phyloP scores from a whole-genome alignment of 1,140 invertebrate genomes.

The Rhyacophila brunnea region DNA sequence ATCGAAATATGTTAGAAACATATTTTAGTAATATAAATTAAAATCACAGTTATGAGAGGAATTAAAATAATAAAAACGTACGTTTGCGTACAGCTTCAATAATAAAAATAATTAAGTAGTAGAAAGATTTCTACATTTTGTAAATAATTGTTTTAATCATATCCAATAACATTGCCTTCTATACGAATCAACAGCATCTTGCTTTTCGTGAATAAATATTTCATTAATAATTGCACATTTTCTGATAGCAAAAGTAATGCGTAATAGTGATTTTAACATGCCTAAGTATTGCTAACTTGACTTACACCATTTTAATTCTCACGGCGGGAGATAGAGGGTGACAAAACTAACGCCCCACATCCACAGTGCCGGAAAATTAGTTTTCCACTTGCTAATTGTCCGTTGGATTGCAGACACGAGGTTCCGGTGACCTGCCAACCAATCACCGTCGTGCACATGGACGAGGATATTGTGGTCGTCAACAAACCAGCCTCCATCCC shows the following conservation, averaged over 20 bases:
- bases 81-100: too few species aligned
- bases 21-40: too few species aligned
- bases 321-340: neutral
- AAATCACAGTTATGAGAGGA: too few species aligned
- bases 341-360: neutral
- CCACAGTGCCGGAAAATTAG: neutral
- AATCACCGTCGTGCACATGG: constrained; percentile 94
- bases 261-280: too few species aligned
- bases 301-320: neutral
- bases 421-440: constrained; percentile 91
- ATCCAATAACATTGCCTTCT: neutral
- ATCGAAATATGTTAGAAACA: too few species aligned
- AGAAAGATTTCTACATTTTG: too few species aligned
- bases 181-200: neutral
- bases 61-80: too few species aligned
- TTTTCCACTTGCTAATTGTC: constrained; percentile 27
- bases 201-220: neutral
- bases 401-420: constrained; percentile 86
- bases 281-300: too few species aligned
- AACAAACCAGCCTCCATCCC: constrained; percentile 99
- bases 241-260: too few species aligned
- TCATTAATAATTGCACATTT: too few species aligned
- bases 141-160: too few species aligned
- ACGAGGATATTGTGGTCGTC: constrained; percentile 97
- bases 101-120: too few species aligned